Base-by-base conservation (phyloP, 2,797 vertebrate genomes). In the Gallinago solitaria region DNA sequence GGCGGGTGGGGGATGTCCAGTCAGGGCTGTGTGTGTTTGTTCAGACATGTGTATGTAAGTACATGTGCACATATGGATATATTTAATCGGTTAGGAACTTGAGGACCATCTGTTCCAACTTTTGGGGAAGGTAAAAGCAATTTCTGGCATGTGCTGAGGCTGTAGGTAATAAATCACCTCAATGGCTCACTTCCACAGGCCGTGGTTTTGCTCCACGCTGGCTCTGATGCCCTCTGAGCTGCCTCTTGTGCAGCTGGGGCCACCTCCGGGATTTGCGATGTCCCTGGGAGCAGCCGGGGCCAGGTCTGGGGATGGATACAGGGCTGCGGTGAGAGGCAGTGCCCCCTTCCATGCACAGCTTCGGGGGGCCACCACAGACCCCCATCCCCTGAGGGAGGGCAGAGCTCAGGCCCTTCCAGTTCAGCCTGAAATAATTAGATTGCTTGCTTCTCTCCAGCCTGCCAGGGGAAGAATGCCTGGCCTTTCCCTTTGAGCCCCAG, bases 141-240 rank as follows among this genome's bases (percentile, higher is more conserved):
- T 59, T 79, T 70, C 86, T 97, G 97, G 97, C 94, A 96, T 89
- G 86, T 82, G 97, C 97, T 95, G 98, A 97, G 90, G 93, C 97
- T 96, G 94, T 90, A 82, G 95, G 97, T 98, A 95, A 97, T 98
- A 97, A 98, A 98, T 98, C 98, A 97, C 95, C 48, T 97, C 94
- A 85, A 2, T 5, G 63, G 96, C 97, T 97, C 80, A 84, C 96
- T 91, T 97, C 96, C 95, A 93, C 85, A 89, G 47, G 28, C 13
- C 1, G 9, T 5, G 59, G 20, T 7, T 57, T 18, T 65, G 67
- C 32, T 97, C 92, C 91, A 91, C 93, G 97, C 96, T 97, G 97
- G 97, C n/a, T 98, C 98, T 97, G 97, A 95, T 89, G 96, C 98
- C 97, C 97, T 92, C 77, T 96, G 96, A 96, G 50, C 92, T 93